Percentiles rank a stretch among this genome's conserved stretches.
Conservation (phyloP, 2,797 vertebrate species). For the Anisognathus igniventris region DNA sequence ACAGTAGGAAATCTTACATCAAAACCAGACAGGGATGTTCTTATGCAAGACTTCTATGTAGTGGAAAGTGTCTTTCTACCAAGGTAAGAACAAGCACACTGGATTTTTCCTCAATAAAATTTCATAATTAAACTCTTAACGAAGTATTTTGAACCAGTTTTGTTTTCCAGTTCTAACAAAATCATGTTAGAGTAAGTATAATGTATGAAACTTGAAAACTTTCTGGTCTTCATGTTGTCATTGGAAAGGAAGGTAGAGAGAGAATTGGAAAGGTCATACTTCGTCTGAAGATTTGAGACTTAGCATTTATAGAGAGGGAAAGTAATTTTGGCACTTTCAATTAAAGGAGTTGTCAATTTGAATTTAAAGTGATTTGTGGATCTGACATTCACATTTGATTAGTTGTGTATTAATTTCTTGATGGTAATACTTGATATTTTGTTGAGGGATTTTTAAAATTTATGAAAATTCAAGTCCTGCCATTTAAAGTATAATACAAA, state of each 20-base stretch:
- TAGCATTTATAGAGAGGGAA: not conserved
- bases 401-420: not conserved
- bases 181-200: not conserved
- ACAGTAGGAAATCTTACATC: slow-evolving; percentile 96
- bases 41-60: slow-evolving; percentile 99
- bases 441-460: not conserved
- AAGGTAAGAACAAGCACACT: slow-evolving; percentile 78
- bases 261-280: not conserved
- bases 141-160: not conserved
- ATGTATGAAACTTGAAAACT: not conserved
- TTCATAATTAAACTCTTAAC: not conserved
- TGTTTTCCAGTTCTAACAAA: not conserved
- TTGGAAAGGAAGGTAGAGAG: not conserved
- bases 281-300: not conserved
- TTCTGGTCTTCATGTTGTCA: not conserved
- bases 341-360: not conserved
- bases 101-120: not conserved
- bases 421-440: not conserved
- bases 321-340: not conserved
- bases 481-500: not conserved
- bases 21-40: slow-evolving; percentile 95
- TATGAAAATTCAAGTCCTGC: not conserved
- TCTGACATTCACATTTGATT: not conserved
- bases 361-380: not conserved
- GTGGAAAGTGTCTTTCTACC: slow-evolving; percentile 97